Base-by-base conservation (phyloP, 2,888 invertebrate species). In the Cataglyphis livida region DNA sequence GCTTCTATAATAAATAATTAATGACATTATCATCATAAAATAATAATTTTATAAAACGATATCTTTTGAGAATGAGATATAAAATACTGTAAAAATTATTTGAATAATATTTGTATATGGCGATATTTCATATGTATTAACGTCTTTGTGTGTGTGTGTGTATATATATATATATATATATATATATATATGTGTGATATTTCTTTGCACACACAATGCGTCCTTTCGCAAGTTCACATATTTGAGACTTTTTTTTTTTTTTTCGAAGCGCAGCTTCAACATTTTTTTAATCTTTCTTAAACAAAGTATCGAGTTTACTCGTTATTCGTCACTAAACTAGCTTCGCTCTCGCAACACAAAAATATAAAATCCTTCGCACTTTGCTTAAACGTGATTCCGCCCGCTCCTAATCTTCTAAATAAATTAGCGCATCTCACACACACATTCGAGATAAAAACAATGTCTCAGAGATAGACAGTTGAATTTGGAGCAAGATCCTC, bases 161-260 rank as follows among this genome's bases (percentile, higher is more conserved):
- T 83, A 82, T 82, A 59, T 87, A 82, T 87, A 76, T 68, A 73
- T 68, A 51, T 62, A 66, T 85, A 62, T 86, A 84, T 86, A 78
- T 87, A 85, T 87, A 82, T 85, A 73, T 84, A 85, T 89, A 65
- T 66, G n/a, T 78, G 70, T 25, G 1, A 25, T 78, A 78, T 70
- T 70, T 78, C 66, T 78, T 78, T 78, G 66, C 57, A 78, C 70
- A 78, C 57, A 78, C 78, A 78, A 21, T 70, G 59, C 78, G 70
- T 59, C 70, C 70, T 78, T 59, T 32, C 41, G 44, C 12, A 70
- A 70, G 57, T 68, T 32, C 57, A 59, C 32, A 44, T 59, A 21
- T 4, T 59, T 3, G 12, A 21, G 15, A 54, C n/a, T 68, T 12
- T 59, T 66, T 4, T 21, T 68, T 12, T 44, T 54, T 4, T 25